Evolutionary conservation across 1,140 invertebrate genomes (phyloP), one percentile per base, ranked within the genome.

Genomic region (Drusus annulatus): DNA sequence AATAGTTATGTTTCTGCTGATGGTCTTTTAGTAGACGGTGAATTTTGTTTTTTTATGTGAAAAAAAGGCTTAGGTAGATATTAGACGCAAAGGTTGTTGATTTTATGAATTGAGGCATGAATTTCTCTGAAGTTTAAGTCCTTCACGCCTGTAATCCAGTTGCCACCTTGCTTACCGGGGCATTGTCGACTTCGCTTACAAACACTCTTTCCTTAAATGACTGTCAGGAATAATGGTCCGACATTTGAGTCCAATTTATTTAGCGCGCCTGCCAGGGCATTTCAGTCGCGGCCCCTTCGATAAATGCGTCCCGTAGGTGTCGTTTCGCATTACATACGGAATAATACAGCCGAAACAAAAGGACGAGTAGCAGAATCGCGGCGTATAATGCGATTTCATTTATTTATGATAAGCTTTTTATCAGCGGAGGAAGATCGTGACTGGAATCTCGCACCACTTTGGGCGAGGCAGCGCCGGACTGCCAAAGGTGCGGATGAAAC

Each of bases 391-490:
- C 76, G 76, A 83, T 83, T 83, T 83, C 79, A 83, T 83, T 83
- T 80, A 83, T 83, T 83, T 83, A 83, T 83, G 81, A 83, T 83
- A 83, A 83, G 81, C 76, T 83, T 83, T 83, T 83, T 83, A 83
- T 83, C 81, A 83, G 76, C 76, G 75, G 65, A 79, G 76, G 58
- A 62, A 54, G 51, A 75, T 77, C 81, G 81, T 83, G 81, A 83
- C 81, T 58, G 79, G 81, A 83, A 83, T 83, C 10, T 65, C n/a
- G 19, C 15, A 36, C n/a, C 65, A 1, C 65, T 17, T 45, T 36
- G 4, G 65, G 65, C 65, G 16, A 21, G 36, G 31, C 65, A 45
- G 36, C 8, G 36, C 8, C 36, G 36, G 36, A 45, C 0, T 7
- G 2, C 2, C 31, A 7, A 7, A 36, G 31, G 31, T 36, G 31